Evolutionary conservation across 2,888 invertebrate genomes (phyloP).

Genomic region (Ophion costatus): DNA sequence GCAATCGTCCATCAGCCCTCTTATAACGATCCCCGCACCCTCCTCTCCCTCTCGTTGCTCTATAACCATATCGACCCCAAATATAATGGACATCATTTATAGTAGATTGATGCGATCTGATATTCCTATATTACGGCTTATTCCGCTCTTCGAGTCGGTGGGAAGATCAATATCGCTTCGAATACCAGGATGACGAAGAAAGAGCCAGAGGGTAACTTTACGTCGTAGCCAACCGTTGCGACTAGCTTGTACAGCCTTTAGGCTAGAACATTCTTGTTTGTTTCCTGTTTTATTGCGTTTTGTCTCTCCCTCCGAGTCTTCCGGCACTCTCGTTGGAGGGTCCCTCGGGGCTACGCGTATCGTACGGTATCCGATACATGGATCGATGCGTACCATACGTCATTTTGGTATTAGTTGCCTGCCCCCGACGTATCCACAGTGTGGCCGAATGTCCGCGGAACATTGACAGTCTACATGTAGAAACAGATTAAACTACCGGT

Average conservation of each 20-base stretch:
- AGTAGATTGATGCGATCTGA: slow-evolving; percentile 65
- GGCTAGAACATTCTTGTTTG: slow-evolving; percentile 48
- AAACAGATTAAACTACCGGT: slow-evolving; percentile 67
- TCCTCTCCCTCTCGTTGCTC: neutral
- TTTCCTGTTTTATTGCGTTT: slow-evolving; percentile 55
- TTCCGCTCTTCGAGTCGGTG: slow-evolving; percentile 59
- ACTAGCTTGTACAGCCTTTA: slow-evolving; percentile 30
- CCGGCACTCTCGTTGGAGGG: slow-evolving; percentile 4
- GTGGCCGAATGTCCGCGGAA: slow-evolving; percentile 5
- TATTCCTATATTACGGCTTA: slow-evolving; percentile 60
- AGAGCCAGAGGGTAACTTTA: slow-evolving; percentile 3
- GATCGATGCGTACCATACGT: slow-evolving; percentile 58
- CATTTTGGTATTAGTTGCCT: slow-evolving; percentile 50
- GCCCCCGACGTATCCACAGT: neutral
- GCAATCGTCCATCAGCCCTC: slow-evolving; percentile 55
- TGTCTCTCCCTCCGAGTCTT: slow-evolving; percentile 6
- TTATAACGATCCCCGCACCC: slow-evolving; percentile 21
- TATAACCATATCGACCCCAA: slow-evolving; percentile 56
- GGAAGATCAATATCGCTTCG: slow-evolving; percentile 64
- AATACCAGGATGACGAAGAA: slow-evolving; percentile 53
- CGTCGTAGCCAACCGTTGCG: slow-evolving; percentile 23
- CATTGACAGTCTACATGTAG: slow-evolving; percentile 59
- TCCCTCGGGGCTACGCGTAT: slow-evolving; percentile 59
- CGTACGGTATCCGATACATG: slow-evolving; percentile 55
- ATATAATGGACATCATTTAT: slow-evolving; percentile 65